Base-by-base conservation (phyloP, 2,113 vertebrate species). In the Bothrops jararaca region DNA sequence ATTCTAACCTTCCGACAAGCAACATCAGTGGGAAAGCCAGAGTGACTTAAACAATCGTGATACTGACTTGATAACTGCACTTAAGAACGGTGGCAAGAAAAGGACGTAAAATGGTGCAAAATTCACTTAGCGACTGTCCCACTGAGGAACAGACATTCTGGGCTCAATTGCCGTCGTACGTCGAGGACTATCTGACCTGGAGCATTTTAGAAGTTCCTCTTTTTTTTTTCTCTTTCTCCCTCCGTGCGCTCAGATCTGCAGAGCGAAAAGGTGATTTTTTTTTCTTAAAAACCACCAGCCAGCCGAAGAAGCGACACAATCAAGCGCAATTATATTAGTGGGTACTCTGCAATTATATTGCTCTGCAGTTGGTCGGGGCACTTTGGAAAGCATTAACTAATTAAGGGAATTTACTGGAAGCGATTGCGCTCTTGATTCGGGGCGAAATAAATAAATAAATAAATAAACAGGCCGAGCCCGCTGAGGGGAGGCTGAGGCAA, bases 361-460 rank as follows among this genome's bases (percentile, higher is more conserved):
- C 94, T 95, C 96, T 96, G 95, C 96, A 96, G 94, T 94, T 26
- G 94, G 96, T 94, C 96, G 94, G 95, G 95, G 95, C 95, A 95
- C 95, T 97, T 97, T 95, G 87, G 95, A 80, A 96, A 96, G 94
- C 96, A 96, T 96, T 96, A 97, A 96, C 95, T 96, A 95, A 97
- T 96, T 97, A 95, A 95, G 95, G 93, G 96, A 94, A 91, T 96
- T 96, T 96, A 91, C 94, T 93, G 96, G 69, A 96, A 96, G 96
- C 93, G 95, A 94, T 94, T 93, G 95, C 69, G 92, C 13, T 87
- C 42, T 95, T 96, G 92, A 95, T 91, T 92, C 48, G 54, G 42
- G 54, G 92, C 1, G n/a, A 2, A 0, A 60, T 34, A 92, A 45
- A 69, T 85, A 2, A 0, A 60, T 34, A 92, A 45, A 69, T 85